Conservation (phyloP, 2,113 vertebrate species). For the Candoia aspera region DNA sequence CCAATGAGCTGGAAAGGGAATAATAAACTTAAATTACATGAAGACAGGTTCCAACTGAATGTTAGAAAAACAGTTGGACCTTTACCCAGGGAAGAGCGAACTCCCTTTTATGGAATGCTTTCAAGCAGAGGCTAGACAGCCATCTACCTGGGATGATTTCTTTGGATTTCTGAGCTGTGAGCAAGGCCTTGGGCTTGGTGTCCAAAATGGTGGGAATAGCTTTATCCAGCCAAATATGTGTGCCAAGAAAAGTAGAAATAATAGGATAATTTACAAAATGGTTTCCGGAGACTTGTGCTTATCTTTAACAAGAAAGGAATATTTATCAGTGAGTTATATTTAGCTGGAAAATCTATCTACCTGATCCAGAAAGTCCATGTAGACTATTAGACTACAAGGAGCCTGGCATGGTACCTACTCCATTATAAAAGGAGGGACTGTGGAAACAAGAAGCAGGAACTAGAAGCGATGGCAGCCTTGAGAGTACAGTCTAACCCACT, state of each 20-base stretch:
- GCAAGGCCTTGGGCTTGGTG: not conserved
- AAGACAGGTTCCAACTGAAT: not conserved
- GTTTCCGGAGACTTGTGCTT: not conserved
- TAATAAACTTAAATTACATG: not conserved
- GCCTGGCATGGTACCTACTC: not conserved
- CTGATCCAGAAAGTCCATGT: not conserved
- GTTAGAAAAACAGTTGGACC: not conserved
- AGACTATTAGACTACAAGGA: not conserved
- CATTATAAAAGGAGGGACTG: not conserved
- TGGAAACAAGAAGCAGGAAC: not conserved
- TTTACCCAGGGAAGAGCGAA: not conserved
- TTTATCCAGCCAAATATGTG: not conserved
- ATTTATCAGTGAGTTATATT: not conserved
- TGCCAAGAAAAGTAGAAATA: not conserved
- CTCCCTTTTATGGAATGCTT: not conserved
- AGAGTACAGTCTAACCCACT: not conserved
- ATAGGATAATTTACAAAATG: not conserved
- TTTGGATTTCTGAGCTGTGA: not conserved
- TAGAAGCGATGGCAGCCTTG: not conserved
- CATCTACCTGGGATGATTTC: not conserved
- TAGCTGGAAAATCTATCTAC: no score
- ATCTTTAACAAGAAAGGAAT: not conserved
- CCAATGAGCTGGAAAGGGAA: not conserved
- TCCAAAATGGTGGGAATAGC: not conserved
- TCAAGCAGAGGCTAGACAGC: not conserved